Evolutionary conservation across 2,888 invertebrate species (phyloP).

Genomic region (Microctonus brassicae): DNA sequence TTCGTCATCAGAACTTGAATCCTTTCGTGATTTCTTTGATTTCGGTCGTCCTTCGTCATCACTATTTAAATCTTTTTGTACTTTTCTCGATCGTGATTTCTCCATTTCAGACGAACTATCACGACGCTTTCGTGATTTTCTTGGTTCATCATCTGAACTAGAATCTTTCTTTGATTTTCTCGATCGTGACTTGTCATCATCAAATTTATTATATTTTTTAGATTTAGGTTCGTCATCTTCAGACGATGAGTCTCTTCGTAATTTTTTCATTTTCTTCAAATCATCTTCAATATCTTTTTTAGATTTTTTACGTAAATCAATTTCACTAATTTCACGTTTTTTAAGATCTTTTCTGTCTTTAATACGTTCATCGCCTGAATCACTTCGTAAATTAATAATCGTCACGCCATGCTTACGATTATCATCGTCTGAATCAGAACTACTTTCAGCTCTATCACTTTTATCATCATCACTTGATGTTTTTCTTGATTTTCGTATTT

Average conservation of each 20-base stretch:
- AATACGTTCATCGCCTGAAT: slow-evolving; percentile 67
- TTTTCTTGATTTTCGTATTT: slow-evolving; percentile 61
- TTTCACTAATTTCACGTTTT: slow-evolving; percentile 68
- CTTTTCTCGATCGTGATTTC: slow-evolving; percentile 71
- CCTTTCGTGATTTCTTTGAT: slow-evolving; percentile 67
- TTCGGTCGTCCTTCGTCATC: slow-evolving; percentile 63
- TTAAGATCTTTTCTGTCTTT: slow-evolving; percentile 67
- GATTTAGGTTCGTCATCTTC: slow-evolving; percentile 62
- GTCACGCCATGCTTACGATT: slow-evolving; percentile 60
- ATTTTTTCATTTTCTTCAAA: slow-evolving; percentile 56
- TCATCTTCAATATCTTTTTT: slow-evolving; percentile 71
- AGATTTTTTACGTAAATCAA: slow-evolving; percentile 67
- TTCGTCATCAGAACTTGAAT: slow-evolving; percentile 76
- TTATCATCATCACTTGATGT: slow-evolving; percentile 71
- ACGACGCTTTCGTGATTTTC: slow-evolving; percentile 75
- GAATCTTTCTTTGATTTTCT: slow-evolving; percentile 48
- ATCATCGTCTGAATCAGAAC: slow-evolving; percentile 74
- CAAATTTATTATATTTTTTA: slow-evolving; percentile 56
- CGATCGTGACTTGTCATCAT: slow-evolving; percentile 69
- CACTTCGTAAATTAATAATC: slow-evolving; percentile 57
- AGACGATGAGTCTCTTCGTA: slow-evolving; percentile 63
- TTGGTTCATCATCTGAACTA: slow-evolving; percentile 73
- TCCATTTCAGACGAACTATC: slow-evolving; percentile 75
- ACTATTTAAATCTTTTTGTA: slow-evolving; percentile 62
- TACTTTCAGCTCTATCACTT: slow-evolving; percentile 71